Conservation (phyloP, 2,888 invertebrate species). For the Agrotis clavis region DNA sequence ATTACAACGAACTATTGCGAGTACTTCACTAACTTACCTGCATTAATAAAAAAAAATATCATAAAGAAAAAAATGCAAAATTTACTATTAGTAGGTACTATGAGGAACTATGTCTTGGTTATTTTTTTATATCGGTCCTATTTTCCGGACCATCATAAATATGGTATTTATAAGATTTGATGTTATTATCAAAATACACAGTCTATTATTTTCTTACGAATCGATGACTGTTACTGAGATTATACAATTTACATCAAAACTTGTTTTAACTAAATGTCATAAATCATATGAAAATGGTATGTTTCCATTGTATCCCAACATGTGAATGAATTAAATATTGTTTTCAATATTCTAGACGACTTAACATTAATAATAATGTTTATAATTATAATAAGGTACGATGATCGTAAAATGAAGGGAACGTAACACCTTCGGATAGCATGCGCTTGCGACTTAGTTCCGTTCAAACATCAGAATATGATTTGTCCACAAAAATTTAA, state of each 20-base stretch:
- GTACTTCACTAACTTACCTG: conserved; percentile 88
- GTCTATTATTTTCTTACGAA: conserved; percentile 78
- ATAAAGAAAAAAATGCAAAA: conserved; percentile 88
- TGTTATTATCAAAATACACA: conserved; percentile 89
- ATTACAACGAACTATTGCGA: conserved; percentile 79
- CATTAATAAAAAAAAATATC: conserved; percentile 86
- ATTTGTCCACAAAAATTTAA: conserved; percentile 41
- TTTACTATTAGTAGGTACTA: conserved; percentile 91
- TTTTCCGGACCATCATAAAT: conserved; percentile 75
- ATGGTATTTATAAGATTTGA: conserved; percentile 78
- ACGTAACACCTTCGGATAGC: conserved; percentile 50
- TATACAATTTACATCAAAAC: conserved; percentile 72
- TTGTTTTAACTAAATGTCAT: conserved; percentile 55
- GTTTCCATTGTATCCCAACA: conserved; percentile 70
- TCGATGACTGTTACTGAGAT: conserved; percentile 82
- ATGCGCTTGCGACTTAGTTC: conserved; percentile 58
- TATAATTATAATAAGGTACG: conserved; percentile 68
- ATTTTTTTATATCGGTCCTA: conserved; percentile 80
- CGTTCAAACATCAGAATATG: conserved; percentile 18
- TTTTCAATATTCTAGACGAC: conserved; percentile 72
- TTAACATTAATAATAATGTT: conserved; percentile 68
- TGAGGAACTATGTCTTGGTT: conserved; percentile 91
- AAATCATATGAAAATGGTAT: conserved; percentile 64
- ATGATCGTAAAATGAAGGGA: conserved; percentile 71
- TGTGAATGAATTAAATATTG: conserved; percentile 73